phyloP scores from a whole-genome alignment of 2,888 invertebrate species.

The Xestia rhomboidea region DNA sequence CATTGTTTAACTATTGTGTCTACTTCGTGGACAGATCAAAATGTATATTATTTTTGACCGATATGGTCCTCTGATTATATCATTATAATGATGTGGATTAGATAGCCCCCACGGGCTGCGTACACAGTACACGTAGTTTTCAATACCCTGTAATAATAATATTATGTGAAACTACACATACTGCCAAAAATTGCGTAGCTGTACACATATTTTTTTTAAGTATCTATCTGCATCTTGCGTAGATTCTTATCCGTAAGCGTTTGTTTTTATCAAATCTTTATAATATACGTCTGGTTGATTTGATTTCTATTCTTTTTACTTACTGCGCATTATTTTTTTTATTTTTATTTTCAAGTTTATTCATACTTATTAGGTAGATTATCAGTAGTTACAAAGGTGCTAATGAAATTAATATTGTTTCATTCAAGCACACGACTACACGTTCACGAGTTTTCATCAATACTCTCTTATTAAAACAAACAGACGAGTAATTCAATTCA shows the following conservation, averaged over 20 bases:
- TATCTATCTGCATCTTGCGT: constrained; percentile 6
- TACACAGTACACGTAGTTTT: constrained; percentile 13
- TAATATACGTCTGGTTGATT: constrained; percentile 9
- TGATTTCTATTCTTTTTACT: constrained; percentile 3
- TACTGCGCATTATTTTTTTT: constrained; percentile 12
- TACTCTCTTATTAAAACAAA: constrained; percentile 30
- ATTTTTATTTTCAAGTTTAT: not conserved
- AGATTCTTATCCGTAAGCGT: constrained; percentile 34
- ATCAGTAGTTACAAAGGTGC: constrained; percentile 8
- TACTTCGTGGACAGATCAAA: too few relatives aligned
- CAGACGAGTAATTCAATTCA: constrained; percentile 38
- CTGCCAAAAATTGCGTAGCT: not conserved
- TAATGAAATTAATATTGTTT: constrained; percentile 1
- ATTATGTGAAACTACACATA: too few relatives aligned
- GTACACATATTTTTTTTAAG: not conserved
- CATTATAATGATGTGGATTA: constrained; percentile 13
- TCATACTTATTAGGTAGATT: not conserved
- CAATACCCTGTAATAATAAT: not conserved
- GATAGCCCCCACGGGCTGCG: constrained; percentile 3
- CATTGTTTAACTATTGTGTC: too few relatives aligned
- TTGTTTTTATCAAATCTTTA: constrained; percentile 20
- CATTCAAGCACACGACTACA: not conserved
- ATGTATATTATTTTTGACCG: not conserved
- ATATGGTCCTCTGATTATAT: constrained; percentile 16
- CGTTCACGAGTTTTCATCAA: constrained; percentile 1